These are phyloP conservation scores for Poecilia gillii DNA, from an alignment of 2,797 vertebrate genomes.

Conservation along the genomic window DNA sequence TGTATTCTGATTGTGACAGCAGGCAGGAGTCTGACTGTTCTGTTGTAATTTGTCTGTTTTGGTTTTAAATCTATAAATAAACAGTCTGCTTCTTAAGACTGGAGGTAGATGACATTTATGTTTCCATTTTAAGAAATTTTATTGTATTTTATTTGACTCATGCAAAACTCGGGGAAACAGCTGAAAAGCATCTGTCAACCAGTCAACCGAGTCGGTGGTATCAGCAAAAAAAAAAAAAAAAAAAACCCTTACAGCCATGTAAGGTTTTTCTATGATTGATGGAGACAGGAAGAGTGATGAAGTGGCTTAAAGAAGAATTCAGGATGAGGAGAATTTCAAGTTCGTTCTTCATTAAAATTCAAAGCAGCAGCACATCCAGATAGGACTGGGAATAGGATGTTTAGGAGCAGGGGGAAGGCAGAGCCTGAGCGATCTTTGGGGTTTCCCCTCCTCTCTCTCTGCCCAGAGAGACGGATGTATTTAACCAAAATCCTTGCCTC, in stretches of 20 bases:
- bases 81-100: constrained; percentile 40
- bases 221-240: constrained; percentile 15
- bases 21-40: constrained; percentile 35
- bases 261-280: constrained; percentile 12
- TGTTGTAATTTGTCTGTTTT: constrained; percentile 57
- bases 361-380: constrained; percentile 46
- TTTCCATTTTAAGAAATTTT: constrained; percentile 29
- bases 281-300: constrained; percentile 35
- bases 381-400: constrained; percentile 46
- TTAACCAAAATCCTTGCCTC: constrained; percentile 33
- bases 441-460: constrained; percentile 22
- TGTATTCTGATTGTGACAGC: constrained; percentile 39
- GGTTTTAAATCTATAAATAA: constrained; percentile 67
- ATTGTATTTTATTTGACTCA: constrained; percentile 15
- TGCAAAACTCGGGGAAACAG: constrained; percentile 5
- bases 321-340: constrained; percentile 6
- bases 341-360: constrained; percentile 61
- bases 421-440: constrained; percentile 23
- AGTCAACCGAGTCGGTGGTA: constrained; percentile 23
- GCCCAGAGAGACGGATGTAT: constrained; percentile 34
- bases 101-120: constrained; percentile 21
- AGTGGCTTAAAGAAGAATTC: constrained; percentile 18
- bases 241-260: constrained; percentile 1
- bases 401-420: constrained; percentile 41
- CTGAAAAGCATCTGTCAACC: constrained; percentile 16